Percentiles rank a stretch among this genome's conserved stretches.
Evolutionary conservation across 2,113 vertebrate genomes (phyloP).

Genomic region (Elaphurus davidianus): DNA sequence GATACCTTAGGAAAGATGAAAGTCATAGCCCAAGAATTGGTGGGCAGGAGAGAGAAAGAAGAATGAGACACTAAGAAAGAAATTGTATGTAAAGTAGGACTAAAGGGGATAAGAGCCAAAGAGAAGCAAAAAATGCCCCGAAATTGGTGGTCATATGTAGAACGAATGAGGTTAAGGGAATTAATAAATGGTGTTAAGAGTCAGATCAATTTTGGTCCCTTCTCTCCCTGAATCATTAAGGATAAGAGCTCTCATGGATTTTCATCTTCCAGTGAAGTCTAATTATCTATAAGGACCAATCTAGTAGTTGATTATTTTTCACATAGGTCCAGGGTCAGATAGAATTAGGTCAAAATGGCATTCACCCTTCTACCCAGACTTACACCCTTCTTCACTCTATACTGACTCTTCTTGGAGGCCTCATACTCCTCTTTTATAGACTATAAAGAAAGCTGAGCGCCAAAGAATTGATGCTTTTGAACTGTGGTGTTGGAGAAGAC

Average conservation of each 20-base stretch:
- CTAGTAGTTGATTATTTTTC: not conserved
- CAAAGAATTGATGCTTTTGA: too few relatives aligned
- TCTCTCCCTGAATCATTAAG: not conserved
- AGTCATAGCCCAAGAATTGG: not conserved
- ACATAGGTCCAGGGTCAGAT: not conserved
- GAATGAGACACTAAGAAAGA: not conserved
- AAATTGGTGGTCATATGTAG: not conserved
- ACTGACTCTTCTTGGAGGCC: not conserved
- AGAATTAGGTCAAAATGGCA: not conserved
- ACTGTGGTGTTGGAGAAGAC: too few relatives aligned
- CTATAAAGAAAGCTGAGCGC: too few relatives aligned
- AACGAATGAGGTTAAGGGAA: not conserved
- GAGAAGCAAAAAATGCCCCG: not conserved
- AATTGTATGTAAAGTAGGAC: not conserved
- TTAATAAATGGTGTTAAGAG: not conserved
- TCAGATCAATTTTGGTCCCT: not conserved
- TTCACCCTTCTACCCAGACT: not conserved
- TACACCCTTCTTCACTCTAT: not conserved
- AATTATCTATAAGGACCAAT: not conserved
- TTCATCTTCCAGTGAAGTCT: not conserved
- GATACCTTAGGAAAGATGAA: not conserved
- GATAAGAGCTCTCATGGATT: not conserved
- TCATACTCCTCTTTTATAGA: not conserved
- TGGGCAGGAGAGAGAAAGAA: not conserved
- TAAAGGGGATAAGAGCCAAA: not conserved